Base-by-base conservation (phyloP, 1,140 invertebrate species). In the Drosophila kurseongensis region DNA sequence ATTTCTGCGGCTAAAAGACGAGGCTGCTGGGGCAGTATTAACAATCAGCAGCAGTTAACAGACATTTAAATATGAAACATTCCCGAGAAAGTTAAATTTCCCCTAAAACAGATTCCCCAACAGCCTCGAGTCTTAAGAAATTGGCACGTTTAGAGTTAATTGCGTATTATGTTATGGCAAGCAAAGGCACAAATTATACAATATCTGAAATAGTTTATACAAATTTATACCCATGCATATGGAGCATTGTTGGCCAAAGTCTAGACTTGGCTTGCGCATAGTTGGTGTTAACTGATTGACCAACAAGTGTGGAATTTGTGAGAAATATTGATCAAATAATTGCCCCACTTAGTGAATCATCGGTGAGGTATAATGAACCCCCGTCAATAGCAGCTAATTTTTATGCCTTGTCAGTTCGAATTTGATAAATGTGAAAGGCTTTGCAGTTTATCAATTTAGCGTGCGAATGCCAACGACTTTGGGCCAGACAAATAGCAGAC, bases 171-270 rank as follows among this genome's bases (percentile, higher is more conserved):
- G 56, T 63, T 63, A 63, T 60, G 56, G 40, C 16, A 44, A 66
- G 60, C 45, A 23, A 66, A 44, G 35, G 65, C 60, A 66, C 65
- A 68, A 68, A 68, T 68, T 68, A 68, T 66, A 52, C 60, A 35
- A 68, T 66, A 52, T 45, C 48, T 51, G 35, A 66, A 68, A 42
- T 66, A 68, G 65, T 66, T 68, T 52, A 36, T 61, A 47, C 35
- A 36, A 42, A 14, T 65, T 35, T 14, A 45, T 58, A 65, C 32
- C 32, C 29, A 27, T 35, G 32, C 32, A 42, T 18, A 38, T 32
- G 32, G 16, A 38, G 59, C 47, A 42, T 52, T 61, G 36, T 60
- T 32, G 62, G 56, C 54, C 42, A 47, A 18, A 47, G 63, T 66
- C 63, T 66, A 66, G 56, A 61, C 57, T 65, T 38, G 42, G 3